Base-by-base conservation (phyloP, 2,797 vertebrate genomes). In the Paramormyrops hopkinsi region DNA sequence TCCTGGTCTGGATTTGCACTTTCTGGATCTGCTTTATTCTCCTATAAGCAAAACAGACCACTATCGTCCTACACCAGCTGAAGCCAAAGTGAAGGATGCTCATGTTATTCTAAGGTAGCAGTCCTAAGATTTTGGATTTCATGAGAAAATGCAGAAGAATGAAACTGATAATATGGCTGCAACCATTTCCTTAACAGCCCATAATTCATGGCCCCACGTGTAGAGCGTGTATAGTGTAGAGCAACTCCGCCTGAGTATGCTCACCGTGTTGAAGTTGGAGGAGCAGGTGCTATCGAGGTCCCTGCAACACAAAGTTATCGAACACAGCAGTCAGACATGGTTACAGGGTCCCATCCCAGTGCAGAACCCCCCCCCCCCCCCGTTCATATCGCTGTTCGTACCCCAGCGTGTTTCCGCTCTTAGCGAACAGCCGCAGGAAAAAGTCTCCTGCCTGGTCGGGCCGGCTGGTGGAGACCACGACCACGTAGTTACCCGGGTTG, bases 351-450 rank as follows among this genome's bases (percentile, higher is more conserved):
- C n/a, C 6, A 84, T 50, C 79, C 50, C 22, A 48, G 50, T 25
- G 11, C 69, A 51, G 29, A 50, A 8, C 8, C 48, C 48, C 0
- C 8, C 9, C 0, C 8, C 9, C 7, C 46, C 46, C 1, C 14
- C 2, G 2, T 29, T 4, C 51, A 8, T 48, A 25, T 25, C 3
- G 25, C 5, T 2, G 19, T 6, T 76, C 92, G 90, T 91, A 96
- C 96, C 94, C 95, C 37, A 96, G 93, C 65, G 94, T 95, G 93
- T 96, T 95, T 91, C 93, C 94, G 0, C 91, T 95, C 93, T 96
- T 96, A 93, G 96, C 95, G 85, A 95, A 96, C 90, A 95, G 93
- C 88, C 96, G 95, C 48, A 97, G 87, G 82, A 95, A 96, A 91
- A 97, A 96, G 2, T 96, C 94, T 88, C 94, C 96, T 0, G 93